These are phyloP conservation scores for Actinemys pallida DNA, from an alignment of 2,113 vertebrate genomes.

Conservation along the genomic window DNA sequence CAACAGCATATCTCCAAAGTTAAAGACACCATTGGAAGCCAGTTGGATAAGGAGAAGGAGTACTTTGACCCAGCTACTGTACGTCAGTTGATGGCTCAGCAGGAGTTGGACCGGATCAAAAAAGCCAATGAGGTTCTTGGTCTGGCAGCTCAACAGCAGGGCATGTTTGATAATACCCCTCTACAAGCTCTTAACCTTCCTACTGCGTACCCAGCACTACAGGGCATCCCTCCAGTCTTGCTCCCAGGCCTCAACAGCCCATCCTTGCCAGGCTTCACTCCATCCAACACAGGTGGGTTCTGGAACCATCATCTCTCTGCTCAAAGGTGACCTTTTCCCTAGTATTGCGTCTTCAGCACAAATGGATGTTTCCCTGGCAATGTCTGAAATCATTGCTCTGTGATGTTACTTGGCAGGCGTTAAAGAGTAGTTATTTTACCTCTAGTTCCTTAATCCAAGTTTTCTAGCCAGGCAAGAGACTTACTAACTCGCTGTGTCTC, in stretches of 20 bases:
- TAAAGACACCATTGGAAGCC: constrained; percentile 98
- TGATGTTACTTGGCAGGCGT: background rate
- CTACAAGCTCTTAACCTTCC: constrained; percentile 97
- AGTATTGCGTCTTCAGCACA: background rate
- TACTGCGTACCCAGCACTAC: constrained; percentile 92
- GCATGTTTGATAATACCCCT: constrained; percentile 94
- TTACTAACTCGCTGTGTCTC: background rate
- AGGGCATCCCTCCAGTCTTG: constrained; percentile 97
- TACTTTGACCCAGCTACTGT: constrained; percentile 99
- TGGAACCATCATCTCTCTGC: background rate
- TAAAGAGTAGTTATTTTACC: constrained; percentile 21
- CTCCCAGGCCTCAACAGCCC: constrained; percentile 97
- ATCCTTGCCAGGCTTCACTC: constrained; percentile 96
- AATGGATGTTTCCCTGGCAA: background rate
- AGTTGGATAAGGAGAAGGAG: constrained; percentile 98
- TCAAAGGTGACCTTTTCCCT: background rate
- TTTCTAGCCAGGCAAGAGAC: background rate
- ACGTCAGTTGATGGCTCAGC: constrained; percentile 98
- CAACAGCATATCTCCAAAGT: constrained; percentile 99
- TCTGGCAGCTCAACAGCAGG: constrained; percentile 92
- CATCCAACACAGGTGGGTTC: constrained; percentile 97
- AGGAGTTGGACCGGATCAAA: constrained; percentile 99
- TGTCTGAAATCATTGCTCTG: background rate
- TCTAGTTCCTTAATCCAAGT: background rate
- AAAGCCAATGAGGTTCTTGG: constrained; percentile 99